Evolutionary conservation across 2,113 vertebrate species (phyloP), one percentile per base, ranked within the genome.

Genomic region (Coptodon bakossiorum): DNA sequence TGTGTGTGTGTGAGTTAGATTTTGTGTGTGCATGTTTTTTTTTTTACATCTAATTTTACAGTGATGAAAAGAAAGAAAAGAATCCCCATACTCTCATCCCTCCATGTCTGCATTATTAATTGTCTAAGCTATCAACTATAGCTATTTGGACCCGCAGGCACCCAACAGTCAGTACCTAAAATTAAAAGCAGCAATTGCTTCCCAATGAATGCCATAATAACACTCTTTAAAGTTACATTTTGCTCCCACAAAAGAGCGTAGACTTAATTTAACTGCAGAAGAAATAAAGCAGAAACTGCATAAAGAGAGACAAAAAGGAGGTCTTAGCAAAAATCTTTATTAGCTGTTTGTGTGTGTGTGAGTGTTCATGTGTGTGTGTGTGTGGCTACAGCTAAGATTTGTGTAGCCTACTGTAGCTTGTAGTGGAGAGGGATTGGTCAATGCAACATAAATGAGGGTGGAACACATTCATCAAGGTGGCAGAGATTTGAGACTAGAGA

Each of bases 61-160:
- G 81, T 45, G 40, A 54, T 73, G 81, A 85, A 86, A 89, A 71
- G 86, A 57, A 80, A 78, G 63, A 87, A 86, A 91, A 91, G 84
- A 92, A 94, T 93, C 84, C 79, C 36, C 87, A 88, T 78, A 61
- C 87, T 91, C 92, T 89, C 90, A 88, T 90, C 56, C 81, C 88
- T 85, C 78, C 34, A 50, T 43, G 89, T 89, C 85, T 95, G 92
- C 91, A 93, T 96, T 96, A 96, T 96, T 96, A 93, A 95, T 95
- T 93, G 85, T 88, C 76, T 88, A 82, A 88, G 90, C 89, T 90
- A 92, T 90, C 90, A 88, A 89, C 83, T 91, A 61, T 81, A 90
- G 89, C 88, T 88, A 56, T 91, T 90, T 92, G 87, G 83, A 91
- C 90, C 94, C 81, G 89, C 82, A 89, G 94, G 93, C 94, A 82